phyloP scores from a whole-genome alignment of 2,113 vertebrate genomes.

The Hippopotamus amphibius region DNA sequence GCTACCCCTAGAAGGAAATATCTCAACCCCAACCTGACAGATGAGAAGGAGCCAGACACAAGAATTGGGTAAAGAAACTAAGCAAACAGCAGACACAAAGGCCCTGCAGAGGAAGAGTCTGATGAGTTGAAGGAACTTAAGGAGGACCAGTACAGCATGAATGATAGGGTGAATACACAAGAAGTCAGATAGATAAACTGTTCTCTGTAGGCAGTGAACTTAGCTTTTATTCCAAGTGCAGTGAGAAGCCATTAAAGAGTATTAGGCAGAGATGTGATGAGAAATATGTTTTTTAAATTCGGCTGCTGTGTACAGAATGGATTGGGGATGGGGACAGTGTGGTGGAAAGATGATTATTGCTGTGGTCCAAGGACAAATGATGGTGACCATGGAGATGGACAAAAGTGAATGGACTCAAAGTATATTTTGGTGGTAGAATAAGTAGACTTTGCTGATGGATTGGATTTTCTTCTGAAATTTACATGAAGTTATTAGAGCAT shows the following conservation, averaged over 20 bases:
- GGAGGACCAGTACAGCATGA: not conserved
- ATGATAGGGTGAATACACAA: accelerated
- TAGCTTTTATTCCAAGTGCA: not conserved
- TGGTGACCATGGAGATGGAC: not conserved
- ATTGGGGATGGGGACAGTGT: not conserved
- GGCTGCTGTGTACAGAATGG: not conserved
- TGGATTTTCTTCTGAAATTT: not conserved
- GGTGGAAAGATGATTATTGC: not conserved
- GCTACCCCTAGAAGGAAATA: not conserved
- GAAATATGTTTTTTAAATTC: not conserved
- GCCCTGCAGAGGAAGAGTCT: not conserved
- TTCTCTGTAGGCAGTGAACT: accelerated
- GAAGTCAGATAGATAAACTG: not conserved
- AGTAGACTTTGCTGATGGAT: not conserved
- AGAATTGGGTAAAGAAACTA: not conserved
- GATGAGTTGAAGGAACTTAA: not conserved
- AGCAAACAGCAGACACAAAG: not conserved
- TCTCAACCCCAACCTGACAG: not conserved
- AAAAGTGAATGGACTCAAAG: not conserved
- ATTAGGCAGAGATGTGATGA: not conserved
- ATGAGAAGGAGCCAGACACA: not conserved
- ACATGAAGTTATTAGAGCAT: not conserved
- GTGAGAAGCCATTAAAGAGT: not conserved
- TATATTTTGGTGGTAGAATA: not conserved
- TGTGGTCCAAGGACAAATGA: not conserved